Conservation (phyloP, 2,888 invertebrate genomes). For the Lydus trimaculatus region DNA sequence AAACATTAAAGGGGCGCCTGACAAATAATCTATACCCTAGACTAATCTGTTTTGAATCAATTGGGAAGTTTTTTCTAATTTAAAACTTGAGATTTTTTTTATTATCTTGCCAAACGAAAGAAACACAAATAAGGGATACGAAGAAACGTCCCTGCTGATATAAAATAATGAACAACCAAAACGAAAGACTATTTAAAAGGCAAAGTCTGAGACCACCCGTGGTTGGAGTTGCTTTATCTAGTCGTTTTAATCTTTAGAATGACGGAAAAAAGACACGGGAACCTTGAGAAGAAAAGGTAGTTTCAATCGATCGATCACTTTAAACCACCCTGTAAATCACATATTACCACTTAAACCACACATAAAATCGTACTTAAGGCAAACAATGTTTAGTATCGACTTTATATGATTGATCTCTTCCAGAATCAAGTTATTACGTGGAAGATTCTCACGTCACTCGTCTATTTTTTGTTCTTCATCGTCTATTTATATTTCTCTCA, state of each 20-base stretch:
- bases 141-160: conserved; percentile 5
- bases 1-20: neutral
- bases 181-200: conserved; percentile 16
- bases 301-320: neutral
- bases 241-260: conserved; percentile 35
- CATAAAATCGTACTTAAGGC: neutral
- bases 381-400: neutral
- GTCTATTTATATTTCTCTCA: neutral
- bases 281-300: neutral
- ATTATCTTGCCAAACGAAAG: neutral
- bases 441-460: neutral
- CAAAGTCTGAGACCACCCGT: conserved; percentile 31
- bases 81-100: neutral
- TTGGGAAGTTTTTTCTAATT: neutral
- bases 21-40: neutral
- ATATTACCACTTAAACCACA: neutral
- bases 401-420: neutral
- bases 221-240: conserved; percentile 30
- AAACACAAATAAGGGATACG: neutral
- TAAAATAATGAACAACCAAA: conserved; percentile 7
- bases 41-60: conserved; percentile 1
- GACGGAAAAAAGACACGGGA: conserved; percentile 1
- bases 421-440: neutral
- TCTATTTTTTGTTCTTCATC: neutral
- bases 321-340: conserved; percentile 14